Evolutionary conservation across 2,888 invertebrate genomes (phyloP), one percentile per base, ranked within the genome.

Genomic region (Parnassius glacialis): DNA sequence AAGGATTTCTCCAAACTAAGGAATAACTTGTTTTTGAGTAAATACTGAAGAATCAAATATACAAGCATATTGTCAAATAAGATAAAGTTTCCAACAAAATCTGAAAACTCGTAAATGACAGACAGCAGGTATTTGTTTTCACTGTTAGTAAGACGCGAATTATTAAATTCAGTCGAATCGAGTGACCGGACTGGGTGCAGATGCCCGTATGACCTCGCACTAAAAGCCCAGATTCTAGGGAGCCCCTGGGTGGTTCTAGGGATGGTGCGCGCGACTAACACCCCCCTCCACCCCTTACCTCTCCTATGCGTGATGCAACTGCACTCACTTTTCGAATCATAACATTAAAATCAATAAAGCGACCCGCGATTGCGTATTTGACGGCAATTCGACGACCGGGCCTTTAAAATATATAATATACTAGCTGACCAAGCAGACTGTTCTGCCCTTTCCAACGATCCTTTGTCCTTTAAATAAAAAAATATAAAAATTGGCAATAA

Each of bases 311-410:
- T 47, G 25, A 16, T 62, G 62, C 57, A 62, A 62, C 50, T 62
- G 62, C 62, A 62, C 43, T 50, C 50, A n/a, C 52, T 16, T 55
- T 34, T 51, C 13, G 50, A 57, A 20, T 20, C 44, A 52, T 51
- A 64, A 53, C 43, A 54, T 57, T 48, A 52, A 61, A 51, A 65
- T 64, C 59, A 56, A 65, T 59, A 65, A 57, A 52, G 42, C 45
- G 25, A 20, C 34, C 56, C 20, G 20, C 20, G 20, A 51, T 42
- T 34, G 59, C 52, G 51, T 45, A 58, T 20, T 20, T 43, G 47
- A 7, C 43, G 10, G 16, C n/a, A 42, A 34, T 34, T 34, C 34
- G 7, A 7, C 34, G 34, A 34, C 34, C 34, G 34, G 34, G 34
- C 0, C 7, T 34, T 34, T 34, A 34, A 25, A 34, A 34, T 25